These are phyloP conservation scores for Pimpla rufipes DNA, from an alignment of 2,888 invertebrate genomes.

Conservation along the genomic window DNA sequence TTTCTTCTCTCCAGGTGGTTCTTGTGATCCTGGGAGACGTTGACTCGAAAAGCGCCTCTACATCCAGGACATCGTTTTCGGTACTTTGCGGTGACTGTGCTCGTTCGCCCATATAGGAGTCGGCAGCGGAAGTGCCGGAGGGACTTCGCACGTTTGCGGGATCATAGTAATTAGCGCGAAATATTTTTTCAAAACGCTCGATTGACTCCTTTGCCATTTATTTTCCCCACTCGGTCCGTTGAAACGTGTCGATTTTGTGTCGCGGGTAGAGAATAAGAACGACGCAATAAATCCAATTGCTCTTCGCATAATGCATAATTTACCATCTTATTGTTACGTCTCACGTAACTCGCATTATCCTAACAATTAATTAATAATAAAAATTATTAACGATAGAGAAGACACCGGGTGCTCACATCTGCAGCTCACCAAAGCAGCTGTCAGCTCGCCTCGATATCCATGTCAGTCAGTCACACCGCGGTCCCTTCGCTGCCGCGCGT, in stretches of 20 bases:
- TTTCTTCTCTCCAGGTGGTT: background rate
- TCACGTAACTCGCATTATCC: no score
- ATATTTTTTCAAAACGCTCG: background rate
- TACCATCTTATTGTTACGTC: no score
- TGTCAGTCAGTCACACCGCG: no score
- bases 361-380: no score
- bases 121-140: background rate
- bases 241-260: constrained; percentile 47
- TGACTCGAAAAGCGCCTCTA: background rate
- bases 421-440: no score
- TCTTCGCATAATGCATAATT: constrained; percentile 39
- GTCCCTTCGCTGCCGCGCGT: no score
- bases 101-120: background rate
- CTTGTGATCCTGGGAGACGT: background rate
- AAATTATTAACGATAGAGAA: no score
- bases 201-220: constrained; percentile 9
- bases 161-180: background rate
- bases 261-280: constrained; percentile 42
- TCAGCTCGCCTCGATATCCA: no score
- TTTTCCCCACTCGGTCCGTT: constrained; percentile 42
- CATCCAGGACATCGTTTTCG: background rate
- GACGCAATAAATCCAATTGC: constrained; percentile 45
- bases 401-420: no score
- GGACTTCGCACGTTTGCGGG: background rate
- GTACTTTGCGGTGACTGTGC: background rate